Conservation (phyloP, 2,888 invertebrate genomes). For the Sarcophaga caerulescens region DNA sequence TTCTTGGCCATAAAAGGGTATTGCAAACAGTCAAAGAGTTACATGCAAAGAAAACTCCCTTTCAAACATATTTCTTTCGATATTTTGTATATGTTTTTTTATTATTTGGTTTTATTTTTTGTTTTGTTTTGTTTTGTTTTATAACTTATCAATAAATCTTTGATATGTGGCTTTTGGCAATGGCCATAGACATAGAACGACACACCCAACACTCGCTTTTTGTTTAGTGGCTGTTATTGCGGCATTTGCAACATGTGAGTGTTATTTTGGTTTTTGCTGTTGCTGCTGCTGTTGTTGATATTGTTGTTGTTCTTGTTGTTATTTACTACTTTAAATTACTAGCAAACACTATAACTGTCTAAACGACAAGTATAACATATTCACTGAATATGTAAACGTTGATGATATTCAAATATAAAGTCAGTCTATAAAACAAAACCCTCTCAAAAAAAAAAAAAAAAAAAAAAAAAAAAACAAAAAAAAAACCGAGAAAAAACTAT, state of each 20-base stretch:
- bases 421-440: too few relatives aligned
- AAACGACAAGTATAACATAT: conserved; percentile 28
- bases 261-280: not conserved
- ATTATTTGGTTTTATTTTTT: not conserved
- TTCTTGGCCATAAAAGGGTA: conserved; percentile 39
- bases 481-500: too few relatives aligned
- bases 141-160: conserved; percentile 68
- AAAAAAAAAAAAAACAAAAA: too few relatives aligned
- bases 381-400: conserved; percentile 37
- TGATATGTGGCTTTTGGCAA: conserved; percentile 67
- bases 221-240: conserved; percentile 32
- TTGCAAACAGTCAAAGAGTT: conserved; percentile 13
- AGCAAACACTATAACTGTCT: conserved; percentile 26
- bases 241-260: conserved; percentile 42
- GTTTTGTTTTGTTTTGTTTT: conserved; percentile 17
- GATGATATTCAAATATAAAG: conserved; percentile 64
- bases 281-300: conserved; percentile 1
- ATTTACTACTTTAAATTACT: conserved; percentile 61
- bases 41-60: conserved; percentile 51
- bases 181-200: conserved; percentile 64
- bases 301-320: conserved; percentile 36
- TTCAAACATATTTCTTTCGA: conserved; percentile 46
- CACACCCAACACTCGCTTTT: conserved; percentile 66
- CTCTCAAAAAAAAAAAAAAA: too few relatives aligned
- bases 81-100: not conserved